Base-by-base conservation (phyloP, 2,888 invertebrate species). In the Nineta flava region DNA sequence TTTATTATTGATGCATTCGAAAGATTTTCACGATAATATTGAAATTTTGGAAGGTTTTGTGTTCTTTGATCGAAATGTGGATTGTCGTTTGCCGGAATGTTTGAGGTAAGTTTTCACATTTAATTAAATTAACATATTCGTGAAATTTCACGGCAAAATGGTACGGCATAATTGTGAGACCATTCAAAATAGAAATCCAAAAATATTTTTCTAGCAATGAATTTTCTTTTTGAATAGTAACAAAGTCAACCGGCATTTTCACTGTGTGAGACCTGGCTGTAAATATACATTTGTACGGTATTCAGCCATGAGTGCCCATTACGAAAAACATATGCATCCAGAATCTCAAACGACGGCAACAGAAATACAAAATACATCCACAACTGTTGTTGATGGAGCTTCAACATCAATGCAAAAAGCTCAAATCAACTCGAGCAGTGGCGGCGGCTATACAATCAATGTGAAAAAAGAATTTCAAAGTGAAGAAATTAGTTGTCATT, bases 11-110 rank as follows among this genome's bases (percentile, higher is more conserved):
- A 79, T 83, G 57, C 93, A 93, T 62, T 81, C 87, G 65, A 79
- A 85, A 59, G 90, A 91, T 64, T 87, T 86, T 58, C 92, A 93
- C 65, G 83, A 83, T 54, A 79, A 85, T 57, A 77, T 82, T 42
- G 85, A 84, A 57, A 83, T 92, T 49, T 68, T 87, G 35, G 86
- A 90, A 46, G 87, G 88, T 1, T 93, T 88, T 61, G 84, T 87
- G 53, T 87, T 87, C 65, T 92, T 84, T 64, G 85, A 86, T 61
- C 73, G 70, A 47, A 78, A 76, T 60, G 75, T 82, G 15, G 81
- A 84, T 60, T 86, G 86, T 59, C 72, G 81, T 31, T 65, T 81
- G 38, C 64, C 71, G 2, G 75, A 74, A 52, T 87, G 86, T 62
- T 75, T 74, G 54, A 65, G 64, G 53, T 53, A 50, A 47, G 44